Percentiles rank a stretch among this genome's conserved stretches.
These are phyloP conservation scores for Malurus elegans DNA, from an alignment of 2,113 vertebrate species.

Conservation along the genomic window DNA sequence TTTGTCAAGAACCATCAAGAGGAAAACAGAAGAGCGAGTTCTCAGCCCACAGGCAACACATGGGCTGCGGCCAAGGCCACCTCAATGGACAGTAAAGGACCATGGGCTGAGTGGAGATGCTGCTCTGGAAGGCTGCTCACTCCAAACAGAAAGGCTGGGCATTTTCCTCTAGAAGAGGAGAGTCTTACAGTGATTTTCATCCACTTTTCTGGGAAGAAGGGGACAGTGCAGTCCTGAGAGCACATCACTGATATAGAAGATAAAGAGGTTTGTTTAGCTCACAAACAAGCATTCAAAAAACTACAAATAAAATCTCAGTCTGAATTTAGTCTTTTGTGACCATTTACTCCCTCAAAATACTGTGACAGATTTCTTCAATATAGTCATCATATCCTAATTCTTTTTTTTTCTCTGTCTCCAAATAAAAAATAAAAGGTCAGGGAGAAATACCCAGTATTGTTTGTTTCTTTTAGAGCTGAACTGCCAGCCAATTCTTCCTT, in stretches of 20 bases:
- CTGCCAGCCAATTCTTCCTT: constrained; percentile 40
- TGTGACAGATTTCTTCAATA: neutral
- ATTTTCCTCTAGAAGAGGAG: neutral
- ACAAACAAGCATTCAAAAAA: neutral
- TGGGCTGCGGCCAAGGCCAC: too few relatives aligned
- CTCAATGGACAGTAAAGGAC: fast-evolving
- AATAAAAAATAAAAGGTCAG: neutral
- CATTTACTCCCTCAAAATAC: neutral
- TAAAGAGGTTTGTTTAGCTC: neutral
- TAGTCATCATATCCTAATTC: neutral
- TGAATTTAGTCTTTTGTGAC: neutral
- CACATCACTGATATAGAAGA: neutral
- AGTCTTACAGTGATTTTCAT: neutral
- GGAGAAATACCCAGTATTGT: neutral
- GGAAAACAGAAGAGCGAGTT: neutral
- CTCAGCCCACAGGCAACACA: neutral
- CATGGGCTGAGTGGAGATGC: neutral
- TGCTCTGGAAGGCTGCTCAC: neutral
- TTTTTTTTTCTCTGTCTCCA: neutral
- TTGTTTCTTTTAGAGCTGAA: neutral
- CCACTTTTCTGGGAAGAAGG: neutral
- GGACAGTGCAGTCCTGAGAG: neutral
- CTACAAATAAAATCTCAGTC: neutral
- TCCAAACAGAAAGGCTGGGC: neutral
- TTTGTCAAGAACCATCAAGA: neutral